Evolutionary conservation across 23 tunicate genomes (phyloP).

Genomic region (Halocynthia aurantium): DNA sequence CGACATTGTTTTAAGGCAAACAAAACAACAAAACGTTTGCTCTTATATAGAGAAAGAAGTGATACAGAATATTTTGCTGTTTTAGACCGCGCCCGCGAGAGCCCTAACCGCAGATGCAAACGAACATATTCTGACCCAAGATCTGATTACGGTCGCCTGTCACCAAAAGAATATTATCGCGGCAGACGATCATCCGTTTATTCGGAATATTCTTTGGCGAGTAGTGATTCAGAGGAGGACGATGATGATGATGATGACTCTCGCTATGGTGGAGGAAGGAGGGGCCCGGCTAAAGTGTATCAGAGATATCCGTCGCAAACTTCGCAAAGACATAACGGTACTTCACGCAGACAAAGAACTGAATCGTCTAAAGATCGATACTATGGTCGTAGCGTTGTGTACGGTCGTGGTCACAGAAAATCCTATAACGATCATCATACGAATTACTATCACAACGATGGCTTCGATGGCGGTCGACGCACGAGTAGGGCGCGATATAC

Average conservation of each 20-base stretch:
- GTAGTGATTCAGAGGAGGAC: neutral
- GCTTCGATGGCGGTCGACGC: neutral
- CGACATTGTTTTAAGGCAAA: no score
- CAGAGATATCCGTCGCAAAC: slow-evolving; percentile 14
- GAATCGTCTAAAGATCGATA: neutral
- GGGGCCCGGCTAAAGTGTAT: slow-evolving; percentile 19
- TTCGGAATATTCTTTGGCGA: neutral
- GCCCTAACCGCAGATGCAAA: neutral
- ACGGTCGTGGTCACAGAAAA: neutral
- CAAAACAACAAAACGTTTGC: no score
- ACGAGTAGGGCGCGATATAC: neutral
- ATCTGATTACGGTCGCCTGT: slow-evolving; percentile 4
- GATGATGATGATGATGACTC: slow-evolving; percentile 9
- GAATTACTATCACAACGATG: neutral
- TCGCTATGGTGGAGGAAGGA: neutral
- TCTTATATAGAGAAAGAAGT: no score
- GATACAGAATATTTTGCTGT: no score
- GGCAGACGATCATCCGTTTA: slow-evolving; percentile 3
- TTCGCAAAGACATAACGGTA: neutral
- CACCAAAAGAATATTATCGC: neutral
- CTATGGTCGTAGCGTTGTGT: neutral
- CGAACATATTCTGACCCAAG: slow-evolving; percentile 20
- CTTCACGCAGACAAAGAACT: no score
- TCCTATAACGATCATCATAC: neutral
- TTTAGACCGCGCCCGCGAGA: no score